Conservation (phyloP, 2,888 invertebrate species). For the Lagria hirta region DNA sequence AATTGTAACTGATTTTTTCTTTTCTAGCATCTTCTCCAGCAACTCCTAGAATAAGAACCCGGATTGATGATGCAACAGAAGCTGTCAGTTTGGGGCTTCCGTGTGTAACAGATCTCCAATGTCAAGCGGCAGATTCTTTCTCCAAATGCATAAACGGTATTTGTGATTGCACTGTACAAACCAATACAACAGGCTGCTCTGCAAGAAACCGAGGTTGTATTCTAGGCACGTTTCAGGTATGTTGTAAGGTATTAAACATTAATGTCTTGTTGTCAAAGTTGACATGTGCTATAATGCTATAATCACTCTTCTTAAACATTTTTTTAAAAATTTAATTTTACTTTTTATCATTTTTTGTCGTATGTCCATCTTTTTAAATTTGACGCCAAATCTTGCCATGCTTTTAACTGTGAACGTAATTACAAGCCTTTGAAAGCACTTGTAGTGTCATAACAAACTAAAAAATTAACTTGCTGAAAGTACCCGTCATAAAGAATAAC, state of each 20-base stretch:
- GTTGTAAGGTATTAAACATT: not conserved
- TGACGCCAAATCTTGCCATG: too few species aligned
- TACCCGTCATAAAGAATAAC: too few species aligned
- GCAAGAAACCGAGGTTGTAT: conserved; percentile 77
- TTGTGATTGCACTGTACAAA: conserved; percentile 73
- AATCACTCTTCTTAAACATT: too few species aligned
- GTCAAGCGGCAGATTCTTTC: conserved; percentile 75
- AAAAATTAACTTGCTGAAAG: too few species aligned
- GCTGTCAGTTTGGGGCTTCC: conserved; percentile 75
- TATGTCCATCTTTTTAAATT: too few species aligned
- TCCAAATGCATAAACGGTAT: conserved; percentile 73
- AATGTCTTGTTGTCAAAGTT: not conserved
- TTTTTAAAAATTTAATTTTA: too few species aligned
- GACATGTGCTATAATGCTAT: too few species aligned
- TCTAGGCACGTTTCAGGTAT: conserved; percentile 80
- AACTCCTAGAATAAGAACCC: conserved; percentile 46
- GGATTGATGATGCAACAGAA: conserved; percentile 51
- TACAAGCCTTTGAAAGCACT: too few species aligned
- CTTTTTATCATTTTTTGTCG: too few species aligned
- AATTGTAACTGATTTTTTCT: conserved; percentile 3
- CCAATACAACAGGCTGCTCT: conserved; percentile 66
- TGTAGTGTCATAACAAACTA: too few species aligned
- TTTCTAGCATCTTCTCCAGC: conserved; percentile 38
- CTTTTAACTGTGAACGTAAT: too few species aligned
- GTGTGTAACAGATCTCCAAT: conserved; percentile 76